Evolutionary conservation across 1,140 invertebrate species (phyloP), one percentile per base, ranked within the genome.

Genomic region (Ips nitidus): DNA sequence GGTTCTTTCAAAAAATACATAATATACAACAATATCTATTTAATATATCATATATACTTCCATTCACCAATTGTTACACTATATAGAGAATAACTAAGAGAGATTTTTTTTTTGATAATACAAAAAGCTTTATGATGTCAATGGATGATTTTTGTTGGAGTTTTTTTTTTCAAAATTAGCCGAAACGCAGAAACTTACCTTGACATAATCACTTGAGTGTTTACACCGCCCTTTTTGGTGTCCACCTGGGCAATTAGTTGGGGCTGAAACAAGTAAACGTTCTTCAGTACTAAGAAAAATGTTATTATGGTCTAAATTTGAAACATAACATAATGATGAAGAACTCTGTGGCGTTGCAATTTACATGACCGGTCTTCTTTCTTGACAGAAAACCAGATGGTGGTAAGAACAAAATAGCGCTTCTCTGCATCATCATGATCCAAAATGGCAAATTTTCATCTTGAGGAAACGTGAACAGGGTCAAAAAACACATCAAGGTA

Each of bases 191-290:
- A 67, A 76, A 79, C 79, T 80, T 79, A 80, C 79, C 79, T 80
- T 74, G 77, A 75, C 78, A 80, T 80, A 66, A 80, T 68, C 47
- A 77, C 74, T 71, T 66, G 64, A 61, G 77, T 75, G 75, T 76
- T 78, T 69, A 80, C 77, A 74, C 76, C 79, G 74, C 76, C 78
- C 74, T 73, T 75, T 79, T 80, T 80, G 73, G 78, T 75, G 76
- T 79, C 79, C 62, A 78, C 65, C 73, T 79, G 78, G 66, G 75
- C 74, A 66, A 80, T 79, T 52, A 79, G 70, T 74, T 78, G 76
- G 69, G 78, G 74, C 76, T 79, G 77, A 69, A 78, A 77, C 60
- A 73, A 73, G 74, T 75, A 62, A 59, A 40, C 38, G 41, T 22
- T 22, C 22, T 22, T 56, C n/a, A 22, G 45, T 50, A 50, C 7